Evolutionary conservation across 2,888 invertebrate species (phyloP).

Genomic region (Chelonus formosanus): DNA sequence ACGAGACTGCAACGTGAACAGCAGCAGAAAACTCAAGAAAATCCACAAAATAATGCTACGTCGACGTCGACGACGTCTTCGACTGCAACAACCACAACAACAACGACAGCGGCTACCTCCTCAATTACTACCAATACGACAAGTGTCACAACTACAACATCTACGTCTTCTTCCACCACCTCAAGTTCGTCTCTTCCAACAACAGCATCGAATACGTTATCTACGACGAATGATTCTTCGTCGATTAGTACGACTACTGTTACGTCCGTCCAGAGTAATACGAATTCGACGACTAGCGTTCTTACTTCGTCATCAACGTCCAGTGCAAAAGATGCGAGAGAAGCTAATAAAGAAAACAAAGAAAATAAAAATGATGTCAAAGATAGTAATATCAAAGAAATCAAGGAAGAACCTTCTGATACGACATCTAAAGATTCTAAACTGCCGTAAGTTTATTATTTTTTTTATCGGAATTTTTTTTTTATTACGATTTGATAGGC

Average conservation of each 20-base stretch:
- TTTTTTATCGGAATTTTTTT: constrained; percentile 4
- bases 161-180: constrained; percentile 52
- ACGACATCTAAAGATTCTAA: constrained; percentile 55
- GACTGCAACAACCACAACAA: constrained; percentile 50
- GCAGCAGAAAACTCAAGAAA: constrained; percentile 73
- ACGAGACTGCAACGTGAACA: constrained; percentile 85
- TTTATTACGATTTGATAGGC: background rate
- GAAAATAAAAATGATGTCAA: constrained; percentile 69
- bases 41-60: constrained; percentile 56
- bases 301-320: constrained; percentile 44
- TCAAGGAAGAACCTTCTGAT: constrained; percentile 55
- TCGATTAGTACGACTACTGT: constrained; percentile 42
- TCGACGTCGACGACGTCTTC: constrained; percentile 48
- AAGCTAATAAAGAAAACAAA: constrained; percentile 71
- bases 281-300: constrained; percentile 46
- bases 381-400: constrained; percentile 58
- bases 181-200: constrained; percentile 46
- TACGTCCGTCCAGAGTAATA: constrained; percentile 50
- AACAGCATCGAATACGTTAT: constrained; percentile 16
- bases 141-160: constrained; percentile 50
- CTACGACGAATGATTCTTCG: constrained; percentile 42
- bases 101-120: constrained; percentile 43
- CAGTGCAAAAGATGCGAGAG: constrained; percentile 60
- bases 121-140: constrained; percentile 43
- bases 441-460: constrained; percentile 50